Conservation (phyloP, 2,797 vertebrate species). For the Poecile montanus region DNA sequence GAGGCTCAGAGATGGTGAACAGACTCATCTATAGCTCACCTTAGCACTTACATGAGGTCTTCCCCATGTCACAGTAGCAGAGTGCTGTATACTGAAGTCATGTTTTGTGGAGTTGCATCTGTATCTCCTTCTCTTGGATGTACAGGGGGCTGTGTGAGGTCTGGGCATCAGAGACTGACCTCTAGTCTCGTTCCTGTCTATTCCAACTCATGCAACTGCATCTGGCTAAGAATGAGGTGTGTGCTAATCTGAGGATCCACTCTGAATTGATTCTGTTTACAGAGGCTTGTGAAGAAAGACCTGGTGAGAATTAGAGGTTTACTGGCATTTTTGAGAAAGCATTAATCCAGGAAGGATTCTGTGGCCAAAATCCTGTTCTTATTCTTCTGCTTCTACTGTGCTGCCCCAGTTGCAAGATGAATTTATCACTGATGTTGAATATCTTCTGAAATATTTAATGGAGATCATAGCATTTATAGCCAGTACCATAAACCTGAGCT, state of each 20-base stretch:
- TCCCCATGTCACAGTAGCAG: neutral
- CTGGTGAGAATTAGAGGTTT: neutral
- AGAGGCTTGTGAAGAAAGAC: neutral
- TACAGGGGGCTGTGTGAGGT: neutral
- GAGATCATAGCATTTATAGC: conserved; percentile 4
- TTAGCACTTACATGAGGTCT: neutral
- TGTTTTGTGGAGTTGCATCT: neutral
- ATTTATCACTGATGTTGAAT: neutral
- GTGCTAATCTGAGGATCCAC: neutral
- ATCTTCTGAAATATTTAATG: conserved; percentile 3
- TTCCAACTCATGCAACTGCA: neutral
- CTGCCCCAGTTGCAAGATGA: neutral
- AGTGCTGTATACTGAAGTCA: neutral
- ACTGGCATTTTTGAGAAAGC: neutral
- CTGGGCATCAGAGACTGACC: neutral
- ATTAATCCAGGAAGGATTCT: neutral
- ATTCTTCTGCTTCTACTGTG: neutral
- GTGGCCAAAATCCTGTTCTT: neutral
- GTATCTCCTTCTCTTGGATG: neutral
- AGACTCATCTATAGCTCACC: neutral
- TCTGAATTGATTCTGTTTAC: neutral
- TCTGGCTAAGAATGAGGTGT: neutral
- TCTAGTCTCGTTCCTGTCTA: neutral
- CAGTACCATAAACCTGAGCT: neutral
- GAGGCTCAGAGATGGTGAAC: conserved; percentile 3